These are phyloP conservation scores for Busseola fusca DNA, from an alignment of 2,888 invertebrate species.

Conservation along the genomic window DNA sequence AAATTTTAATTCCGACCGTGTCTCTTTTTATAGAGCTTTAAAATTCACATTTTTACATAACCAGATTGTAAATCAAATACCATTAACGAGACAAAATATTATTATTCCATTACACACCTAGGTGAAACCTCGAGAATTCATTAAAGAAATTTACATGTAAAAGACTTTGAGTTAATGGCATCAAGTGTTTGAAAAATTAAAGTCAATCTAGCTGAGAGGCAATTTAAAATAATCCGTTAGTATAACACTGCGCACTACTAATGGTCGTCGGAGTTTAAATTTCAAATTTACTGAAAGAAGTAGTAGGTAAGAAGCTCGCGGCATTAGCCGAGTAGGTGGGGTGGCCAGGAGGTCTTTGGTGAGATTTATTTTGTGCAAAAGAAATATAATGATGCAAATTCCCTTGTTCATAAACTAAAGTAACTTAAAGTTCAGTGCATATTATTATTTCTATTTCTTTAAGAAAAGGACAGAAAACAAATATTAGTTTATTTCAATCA, in stretches of 20 bases:
- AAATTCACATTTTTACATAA: constrained; percentile 16
- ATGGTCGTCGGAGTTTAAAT: constrained; percentile 60
- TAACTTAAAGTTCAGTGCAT: too few species aligned
- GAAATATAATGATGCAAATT: background rate
- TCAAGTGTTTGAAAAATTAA: constrained; percentile 46
- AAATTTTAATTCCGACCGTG: constrained; percentile 13
- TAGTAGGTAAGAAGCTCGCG: constrained; percentile 52
- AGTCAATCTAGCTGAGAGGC: constrained; percentile 53
- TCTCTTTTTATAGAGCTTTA: constrained; percentile 30
- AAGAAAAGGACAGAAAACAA: too few species aligned
- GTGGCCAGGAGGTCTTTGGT: background rate
- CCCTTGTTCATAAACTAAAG: too few species aligned
- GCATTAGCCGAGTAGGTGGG: constrained; percentile 37
- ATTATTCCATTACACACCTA: constrained; percentile 16
- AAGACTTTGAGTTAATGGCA: constrained; percentile 29
- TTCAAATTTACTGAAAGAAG: constrained; percentile 61
- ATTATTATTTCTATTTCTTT: too few species aligned
- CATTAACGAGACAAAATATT: constrained; percentile 18
- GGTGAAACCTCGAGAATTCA: background rate
- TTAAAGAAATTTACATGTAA: constrained; percentile 44
- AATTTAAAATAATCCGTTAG: constrained; percentile 61
- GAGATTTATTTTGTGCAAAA: background rate
- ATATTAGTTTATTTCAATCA: too few species aligned
- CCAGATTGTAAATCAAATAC: constrained; percentile 25
- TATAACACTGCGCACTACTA: constrained; percentile 48